phyloP scores from a whole-genome alignment of 1,140 invertebrate species.

The Lithobius niger region DNA sequence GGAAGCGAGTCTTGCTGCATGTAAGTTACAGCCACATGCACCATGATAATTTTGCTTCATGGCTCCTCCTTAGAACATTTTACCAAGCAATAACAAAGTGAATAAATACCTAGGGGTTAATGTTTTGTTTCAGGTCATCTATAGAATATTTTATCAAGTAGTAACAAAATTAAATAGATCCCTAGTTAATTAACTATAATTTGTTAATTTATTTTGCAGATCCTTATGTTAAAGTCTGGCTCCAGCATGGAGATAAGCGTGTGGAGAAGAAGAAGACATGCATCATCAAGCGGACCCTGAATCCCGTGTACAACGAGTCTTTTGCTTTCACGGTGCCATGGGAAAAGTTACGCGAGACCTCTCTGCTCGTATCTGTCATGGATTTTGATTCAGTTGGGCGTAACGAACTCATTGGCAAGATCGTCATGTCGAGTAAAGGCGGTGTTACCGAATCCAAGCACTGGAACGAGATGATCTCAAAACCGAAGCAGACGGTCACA shows the following conservation, averaged over 20 bases:
- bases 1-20: too few species aligned
- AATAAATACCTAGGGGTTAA: too few species aligned
- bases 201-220: slow-evolving; percentile 51
- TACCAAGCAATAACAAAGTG: too few species aligned
- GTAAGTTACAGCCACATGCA: too few species aligned
- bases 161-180: too few species aligned
- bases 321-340: slow-evolving; percentile 86
- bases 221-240: slow-evolving; percentile 93
- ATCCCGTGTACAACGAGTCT: slow-evolving; percentile 84
- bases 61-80: too few species aligned
- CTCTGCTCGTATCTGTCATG: slow-evolving; percentile 83
- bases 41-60: too few species aligned
- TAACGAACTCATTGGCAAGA: slow-evolving; percentile 81
- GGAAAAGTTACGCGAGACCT: slow-evolving; percentile 87
- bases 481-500: slow-evolving; percentile 79
- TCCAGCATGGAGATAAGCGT: slow-evolving; percentile 84
- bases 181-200: too few species aligned
- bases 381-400: slow-evolving; percentile 88
- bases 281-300: slow-evolving; percentile 82
- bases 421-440: slow-evolving; percentile 59
- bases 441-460: slow-evolving; percentile 84
- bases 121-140: too few species aligned
- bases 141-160: too few species aligned
- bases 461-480: slow-evolving; percentile 93
- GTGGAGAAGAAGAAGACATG: slow-evolving; percentile 93